Base-by-base conservation (phyloP, 2,797 vertebrate genomes). In the Sebastes variabilis region DNA sequence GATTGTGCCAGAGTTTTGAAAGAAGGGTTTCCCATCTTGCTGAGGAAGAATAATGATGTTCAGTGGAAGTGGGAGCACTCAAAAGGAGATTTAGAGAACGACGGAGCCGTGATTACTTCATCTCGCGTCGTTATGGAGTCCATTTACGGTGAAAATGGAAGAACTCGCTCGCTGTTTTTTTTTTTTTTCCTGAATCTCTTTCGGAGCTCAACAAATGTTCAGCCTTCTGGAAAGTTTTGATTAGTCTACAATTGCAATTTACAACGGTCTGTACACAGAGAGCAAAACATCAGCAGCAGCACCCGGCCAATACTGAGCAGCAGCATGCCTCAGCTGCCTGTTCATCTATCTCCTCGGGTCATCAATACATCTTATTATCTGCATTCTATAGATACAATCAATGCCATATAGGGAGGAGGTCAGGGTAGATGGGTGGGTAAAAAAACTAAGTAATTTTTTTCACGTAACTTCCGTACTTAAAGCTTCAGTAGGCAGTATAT, bases 141-240 rank as follows among this genome's bases (percentile, higher is more conserved):
- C 14, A 70, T 84, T 75, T 62, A 71, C 7, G 7, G 29, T 8
- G 38, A 12, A 36, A 55, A 77, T 55, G 59, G 24, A 70, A 66
- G 12, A 1, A 10, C 20, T 30, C 1, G 2, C 9, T 5, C 8
- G 30, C 27, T 16, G 10, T 24, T 61, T 46, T 13, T 20, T 30
- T n/a, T n/a, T 30, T 25, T 24, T 27, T n/a, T 46, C 11, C 20
- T 79, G 11, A 80, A 60, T 82, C n/a, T 56, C 4, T 69, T 61
- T 55, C 14, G 62, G 66, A 81, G 32, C 22, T 46, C 4, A 4
- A 34, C 58, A 67, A 73, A 66, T 60, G 56, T 77, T 82, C 38
- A 66, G 22, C 42, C 64, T 64, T 16, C 42, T 54, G 64, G 13
- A 83, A 72, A 66, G 52, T 66, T 80, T 61, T 55, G 61, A 79